Base-by-base conservation (phyloP, 2,888 invertebrate genomes). In the Leucophenga montana region DNA sequence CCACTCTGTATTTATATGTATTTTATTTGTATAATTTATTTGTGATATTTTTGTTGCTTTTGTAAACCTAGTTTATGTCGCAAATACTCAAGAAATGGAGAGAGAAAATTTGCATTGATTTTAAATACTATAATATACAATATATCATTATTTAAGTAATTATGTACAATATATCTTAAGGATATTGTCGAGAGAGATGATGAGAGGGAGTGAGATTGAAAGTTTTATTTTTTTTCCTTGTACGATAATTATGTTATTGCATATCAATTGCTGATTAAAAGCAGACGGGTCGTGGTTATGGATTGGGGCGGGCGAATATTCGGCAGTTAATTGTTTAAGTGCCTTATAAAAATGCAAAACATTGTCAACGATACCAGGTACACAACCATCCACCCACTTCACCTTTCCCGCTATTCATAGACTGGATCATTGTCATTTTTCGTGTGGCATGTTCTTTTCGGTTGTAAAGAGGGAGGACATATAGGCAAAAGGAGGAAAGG, bases 1-100 rank as follows among this genome's bases (percentile, higher is more conserved):
- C n/a, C n/a, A n/a, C 33, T 71, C 74, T 73, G 78, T 67, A 79
- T 78, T 78, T 81, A 73, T 75, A 62, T 18, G 16, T 18, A 8
- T 62, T 44, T 44, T 44, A 82, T 62, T 68, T 44, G 18, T 64
- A 46, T 22, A 64, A 64, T 64, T 64, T 64, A 48, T 46, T 39
- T 20, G 3, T n/a, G 6, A 20, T 20, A n/a, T 57, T 57, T 31
- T 56, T 50, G 50, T 50, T 50, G 50, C 50, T 39, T 39, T 11
- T 39, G 39, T 39, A 39, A 39, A 39, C 39, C 39, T 11, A 39
- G 8, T 39, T 39, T 8, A 39, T 39, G 1, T 39, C 39, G 11
- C 39, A 39, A 39, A 39, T 39, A 8, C 5, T 39, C 1, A 39
- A 39, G 8, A 3, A 5, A 1, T 3, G 39, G 39, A 39, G 27